Evolutionary conservation across 2,888 invertebrate species (phyloP), one percentile per base, ranked within the genome.

Genomic region (Andrena haemorrhoa): DNA sequence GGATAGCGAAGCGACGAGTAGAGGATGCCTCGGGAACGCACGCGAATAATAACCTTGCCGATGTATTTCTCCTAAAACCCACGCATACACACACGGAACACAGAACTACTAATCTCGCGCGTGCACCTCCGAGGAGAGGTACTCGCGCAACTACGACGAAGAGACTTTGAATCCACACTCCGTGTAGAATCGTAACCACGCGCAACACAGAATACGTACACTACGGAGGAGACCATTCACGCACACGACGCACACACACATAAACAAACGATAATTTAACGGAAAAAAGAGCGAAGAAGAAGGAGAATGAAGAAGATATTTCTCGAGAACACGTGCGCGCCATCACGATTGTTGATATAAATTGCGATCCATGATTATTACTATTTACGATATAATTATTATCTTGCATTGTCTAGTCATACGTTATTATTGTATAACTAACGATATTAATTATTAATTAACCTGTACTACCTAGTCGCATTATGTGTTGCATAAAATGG

Each of bases 401-500:
- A 93, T 93, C 93, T 93, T 93, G 93, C 93, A 93, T 93, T 93
- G 93, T 93, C 93, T 93, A 93, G 93, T 93, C 93, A 93, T 93
- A 93, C 91, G 93, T 93, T 93, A 93, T 93, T 93, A 93, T 93
- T 93, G 92, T 93, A 93, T 93, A 93, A 93, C 93, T 93, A 93
- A 93, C 89, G 92, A 93, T 93, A 93, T 93, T 93, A 93, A 93
- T 93, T 93, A 93, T 93, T 93, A 93, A 93, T 93, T 93, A 93
- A 93, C 91, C 93, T 93, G 93, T 93, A 93, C 91, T 93, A 93
- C 92, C 93, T 93, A 93, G 93, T 93, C 93, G 93, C 93, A 93
- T 93, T 93, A 93, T 93, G 93, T 93, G 93, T 93, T 93, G 93
- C 93, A 92, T 93, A 92, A 91, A 87, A 79, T 56, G 56, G 23